A percentile compares a stretch with the other conserved stretches of the same genome.
Conservation (phyloP, 2,113 vertebrate genomes). For the Ictalurus furcatus region DNA sequence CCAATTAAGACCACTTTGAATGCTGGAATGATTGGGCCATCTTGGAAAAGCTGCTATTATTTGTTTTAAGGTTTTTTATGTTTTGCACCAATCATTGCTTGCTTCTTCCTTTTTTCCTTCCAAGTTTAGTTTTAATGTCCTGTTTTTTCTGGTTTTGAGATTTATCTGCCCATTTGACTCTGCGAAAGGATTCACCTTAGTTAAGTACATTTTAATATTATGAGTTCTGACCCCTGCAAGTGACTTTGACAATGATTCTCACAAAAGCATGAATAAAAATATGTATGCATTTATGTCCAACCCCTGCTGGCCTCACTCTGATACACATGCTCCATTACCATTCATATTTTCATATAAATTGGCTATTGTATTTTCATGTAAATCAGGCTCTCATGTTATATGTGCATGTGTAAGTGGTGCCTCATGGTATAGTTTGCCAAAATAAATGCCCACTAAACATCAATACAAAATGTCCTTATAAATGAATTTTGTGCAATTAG, state of each 20-base stretch:
- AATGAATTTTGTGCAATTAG: background rate
- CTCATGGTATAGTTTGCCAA: background rate
- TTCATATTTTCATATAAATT: background rate
- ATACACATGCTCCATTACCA: background rate
- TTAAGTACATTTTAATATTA: background rate
- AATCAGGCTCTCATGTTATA: background rate
- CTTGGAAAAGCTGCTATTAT: background rate
- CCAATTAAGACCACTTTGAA: too few relatives aligned
- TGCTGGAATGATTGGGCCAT: background rate
- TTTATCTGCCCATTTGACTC: too few relatives aligned
- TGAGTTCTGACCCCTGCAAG: background rate
- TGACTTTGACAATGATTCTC: background rate
- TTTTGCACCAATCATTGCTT: background rate
- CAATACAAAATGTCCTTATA: background rate
- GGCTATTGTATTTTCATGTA: background rate
- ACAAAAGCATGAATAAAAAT: background rate
- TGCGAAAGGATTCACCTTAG: background rate
- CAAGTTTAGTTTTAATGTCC: too few relatives aligned
- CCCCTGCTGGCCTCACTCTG: background rate
- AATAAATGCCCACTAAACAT: background rate
- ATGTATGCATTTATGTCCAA: background rate
- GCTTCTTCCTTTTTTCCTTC: background rate
- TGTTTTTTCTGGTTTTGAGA: background rate
- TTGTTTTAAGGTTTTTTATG: background rate
- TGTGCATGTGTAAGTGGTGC: background rate